Conservation (phyloP, 2,888 invertebrate genomes). For the Diabrotica balteata region DNA sequence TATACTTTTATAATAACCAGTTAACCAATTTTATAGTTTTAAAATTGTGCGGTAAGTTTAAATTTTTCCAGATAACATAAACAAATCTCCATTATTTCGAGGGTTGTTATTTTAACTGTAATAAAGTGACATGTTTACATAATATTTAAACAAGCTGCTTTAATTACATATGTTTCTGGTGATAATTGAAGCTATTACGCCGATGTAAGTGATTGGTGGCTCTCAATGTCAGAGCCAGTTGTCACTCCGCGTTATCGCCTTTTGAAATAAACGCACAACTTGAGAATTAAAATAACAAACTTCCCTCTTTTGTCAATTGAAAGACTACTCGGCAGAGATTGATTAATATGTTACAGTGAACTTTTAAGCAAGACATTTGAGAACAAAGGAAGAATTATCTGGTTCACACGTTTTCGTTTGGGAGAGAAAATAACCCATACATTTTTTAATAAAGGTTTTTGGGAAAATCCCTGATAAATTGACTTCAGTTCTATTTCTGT, state of each 20-base stretch:
- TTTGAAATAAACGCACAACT: slow-evolving; percentile 30
- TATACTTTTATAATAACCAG: too few species aligned
- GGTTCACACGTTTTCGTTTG: slow-evolving; percentile 4
- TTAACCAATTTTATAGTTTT: too few species aligned
- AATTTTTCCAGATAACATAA: background rate
- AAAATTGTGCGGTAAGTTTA: too few species aligned
- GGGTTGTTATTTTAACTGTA: slow-evolving; percentile 8
- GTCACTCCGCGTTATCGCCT: slow-evolving; percentile 32
- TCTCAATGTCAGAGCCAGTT: slow-evolving; percentile 29
- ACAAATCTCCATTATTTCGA: slow-evolving; percentile 8
- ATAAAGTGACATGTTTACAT: slow-evolving; percentile 12
- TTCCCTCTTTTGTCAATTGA: slow-evolving; percentile 34
- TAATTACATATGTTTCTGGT: slow-evolving; percentile 14
- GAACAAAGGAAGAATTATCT: slow-evolving; percentile 10
- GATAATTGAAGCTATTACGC: slow-evolving; percentile 15
- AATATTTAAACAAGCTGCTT: slow-evolving; percentile 14
- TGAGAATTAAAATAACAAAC: slow-evolving; percentile 38
- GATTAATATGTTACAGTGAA: slow-evolving; percentile 26
- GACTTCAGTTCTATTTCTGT: too few species aligned
- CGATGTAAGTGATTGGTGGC: slow-evolving; percentile 18
- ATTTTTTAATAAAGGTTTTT: too few species aligned
- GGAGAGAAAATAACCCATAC: too few species aligned
- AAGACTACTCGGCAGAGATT: slow-evolving; percentile 33
- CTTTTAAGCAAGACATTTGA: background rate
- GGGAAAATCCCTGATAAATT: too few species aligned